Evolutionary conservation across 2,113 vertebrate species (phyloP).

Genomic region (Pollimyrus isidori): DNA sequence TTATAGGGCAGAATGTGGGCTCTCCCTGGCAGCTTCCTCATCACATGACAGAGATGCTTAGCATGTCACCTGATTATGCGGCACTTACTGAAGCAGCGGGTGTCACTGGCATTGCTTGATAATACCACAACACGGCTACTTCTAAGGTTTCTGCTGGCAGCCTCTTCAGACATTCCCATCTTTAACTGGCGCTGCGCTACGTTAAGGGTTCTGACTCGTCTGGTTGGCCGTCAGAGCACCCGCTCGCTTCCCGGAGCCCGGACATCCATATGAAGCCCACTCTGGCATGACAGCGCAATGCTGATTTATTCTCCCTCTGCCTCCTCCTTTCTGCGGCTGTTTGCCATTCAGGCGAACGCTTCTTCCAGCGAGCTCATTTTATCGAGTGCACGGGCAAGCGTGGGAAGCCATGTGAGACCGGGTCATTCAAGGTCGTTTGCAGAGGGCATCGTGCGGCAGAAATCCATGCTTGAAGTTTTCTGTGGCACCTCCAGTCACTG

Average conservation of each 20-base stretch:
- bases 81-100: neutral
- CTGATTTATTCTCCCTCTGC: neutral
- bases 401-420: constrained; percentile 1
- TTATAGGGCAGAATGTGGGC: neutral
- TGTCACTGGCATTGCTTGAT: neutral
- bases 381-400: constrained; percentile 33
- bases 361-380: constrained; percentile 27
- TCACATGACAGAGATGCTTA: neutral
- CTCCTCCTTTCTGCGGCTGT: neutral
- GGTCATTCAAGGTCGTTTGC: neutral
- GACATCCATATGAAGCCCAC: neutral
- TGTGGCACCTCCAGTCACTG: neutral
- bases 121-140: neutral
- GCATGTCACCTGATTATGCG: neutral
- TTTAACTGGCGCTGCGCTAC: neutral
- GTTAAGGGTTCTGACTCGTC: neutral
- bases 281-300: neutral
- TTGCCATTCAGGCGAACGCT: constrained; percentile 24
- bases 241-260: neutral
- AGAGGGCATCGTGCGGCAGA: neutral
- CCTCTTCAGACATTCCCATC: neutral
- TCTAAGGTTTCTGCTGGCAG: neutral
- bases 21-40: neutral
- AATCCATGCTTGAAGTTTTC: neutral
- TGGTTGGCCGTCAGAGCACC: neutral